Percentiles rank a stretch among this genome's conserved stretches.
phyloP scores from a whole-genome alignment of 2,888 invertebrate genomes.

The Cordilura impudica region DNA sequence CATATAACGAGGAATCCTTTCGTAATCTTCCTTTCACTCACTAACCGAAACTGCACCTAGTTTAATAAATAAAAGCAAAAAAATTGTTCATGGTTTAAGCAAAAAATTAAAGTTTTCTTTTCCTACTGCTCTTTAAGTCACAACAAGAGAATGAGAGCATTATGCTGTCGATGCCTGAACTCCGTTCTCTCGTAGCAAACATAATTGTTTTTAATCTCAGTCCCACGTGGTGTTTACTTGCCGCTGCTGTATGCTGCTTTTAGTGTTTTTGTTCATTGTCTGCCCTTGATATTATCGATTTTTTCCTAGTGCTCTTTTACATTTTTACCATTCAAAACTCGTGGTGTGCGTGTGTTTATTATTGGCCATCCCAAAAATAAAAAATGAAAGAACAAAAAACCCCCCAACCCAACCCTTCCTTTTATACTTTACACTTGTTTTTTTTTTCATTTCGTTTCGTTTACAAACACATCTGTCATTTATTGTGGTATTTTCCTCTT shows the following conservation, averaged over 20 bases:
- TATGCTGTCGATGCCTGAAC: neutral
- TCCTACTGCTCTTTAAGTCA: neutral
- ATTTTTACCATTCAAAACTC: neutral
- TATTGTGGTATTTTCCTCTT: neutral
- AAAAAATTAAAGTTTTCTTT: neutral
- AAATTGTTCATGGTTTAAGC: neutral
- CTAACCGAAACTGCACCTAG: neutral
- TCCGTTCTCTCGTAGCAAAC: neutral
- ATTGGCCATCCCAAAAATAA: neutral
- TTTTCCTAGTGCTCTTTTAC: constrained; percentile 64
- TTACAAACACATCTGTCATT: neutral
- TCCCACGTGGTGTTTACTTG: constrained; percentile 61
- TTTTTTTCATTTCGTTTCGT: neutral
- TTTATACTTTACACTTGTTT: neutral
- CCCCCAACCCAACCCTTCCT: neutral
- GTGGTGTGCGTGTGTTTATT: neutral
- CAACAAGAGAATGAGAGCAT: neutral
- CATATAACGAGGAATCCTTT: neutral
- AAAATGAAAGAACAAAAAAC: too few relatives aligned
- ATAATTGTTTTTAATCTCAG: constrained; percentile 57
- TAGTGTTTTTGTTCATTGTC: constrained; percentile 72
- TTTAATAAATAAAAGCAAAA: neutral
- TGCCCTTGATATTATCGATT: constrained; percentile 78
- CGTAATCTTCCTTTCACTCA: neutral
- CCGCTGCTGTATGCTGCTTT: constrained; percentile 54